phyloP scores from a whole-genome alignment of 2,797 vertebrate species.

The Phalloptychus januarius region DNA sequence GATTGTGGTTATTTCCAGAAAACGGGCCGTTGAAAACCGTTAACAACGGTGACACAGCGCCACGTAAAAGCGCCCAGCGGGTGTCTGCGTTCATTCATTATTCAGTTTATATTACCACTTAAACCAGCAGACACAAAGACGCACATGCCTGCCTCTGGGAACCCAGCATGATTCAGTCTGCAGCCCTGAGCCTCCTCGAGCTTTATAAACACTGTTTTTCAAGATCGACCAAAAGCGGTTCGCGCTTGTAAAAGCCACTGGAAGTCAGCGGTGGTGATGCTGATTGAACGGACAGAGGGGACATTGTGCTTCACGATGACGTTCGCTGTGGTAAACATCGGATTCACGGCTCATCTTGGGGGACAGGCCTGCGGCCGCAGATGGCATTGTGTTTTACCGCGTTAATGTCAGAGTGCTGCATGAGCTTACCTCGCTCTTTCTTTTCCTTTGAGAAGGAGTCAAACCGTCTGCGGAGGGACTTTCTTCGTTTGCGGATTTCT shows the following conservation, averaged over 20 bases:
- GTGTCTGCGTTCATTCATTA: background rate
- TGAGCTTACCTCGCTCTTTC: slow-evolving; percentile 83
- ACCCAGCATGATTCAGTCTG: slow-evolving; percentile 16
- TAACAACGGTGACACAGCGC: background rate
- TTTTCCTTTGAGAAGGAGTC: slow-evolving; percentile 89
- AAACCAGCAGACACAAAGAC: background rate
- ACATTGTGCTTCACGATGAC: slow-evolving; percentile 14
- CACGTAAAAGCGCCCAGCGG: background rate
- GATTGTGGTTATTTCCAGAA: background rate
- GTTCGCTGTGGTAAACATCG: slow-evolving; percentile 8
- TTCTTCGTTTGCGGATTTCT: slow-evolving; percentile 83
- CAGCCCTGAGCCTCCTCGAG: slow-evolving; percentile 1
- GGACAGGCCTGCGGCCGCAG: background rate
- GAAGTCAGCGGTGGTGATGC: slow-evolving; percentile 7
- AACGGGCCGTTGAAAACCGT: background rate
- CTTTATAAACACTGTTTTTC: slow-evolving; percentile 38
- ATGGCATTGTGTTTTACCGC: background rate
- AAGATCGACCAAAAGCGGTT: slow-evolving; percentile 23
- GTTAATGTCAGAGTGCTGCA: background rate
- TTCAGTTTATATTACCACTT: background rate
- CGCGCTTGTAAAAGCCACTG: slow-evolving; percentile 14
- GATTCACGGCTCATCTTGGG: background rate
- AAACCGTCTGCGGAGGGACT: slow-evolving; percentile 86
- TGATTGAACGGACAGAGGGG: background rate
- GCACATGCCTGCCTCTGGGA: slow-evolving; percentile 13